phyloP scores from a whole-genome alignment of 2,888 invertebrate species.

The Apocheima hispidaria region DNA sequence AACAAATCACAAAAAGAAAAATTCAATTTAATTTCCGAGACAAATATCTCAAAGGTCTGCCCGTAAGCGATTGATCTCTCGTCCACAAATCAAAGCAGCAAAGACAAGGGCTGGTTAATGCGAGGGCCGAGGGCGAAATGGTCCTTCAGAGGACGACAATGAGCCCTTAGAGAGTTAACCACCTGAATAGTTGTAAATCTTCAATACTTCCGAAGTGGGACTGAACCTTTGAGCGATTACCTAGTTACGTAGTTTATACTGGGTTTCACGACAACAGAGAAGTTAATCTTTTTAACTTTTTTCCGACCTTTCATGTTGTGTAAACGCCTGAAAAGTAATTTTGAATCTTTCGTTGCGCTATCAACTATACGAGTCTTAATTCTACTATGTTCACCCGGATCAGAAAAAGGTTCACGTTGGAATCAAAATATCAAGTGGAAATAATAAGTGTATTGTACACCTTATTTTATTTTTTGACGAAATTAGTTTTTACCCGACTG shows the following conservation, averaged over 20 bases:
- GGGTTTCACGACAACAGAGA: no score
- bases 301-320: no score
- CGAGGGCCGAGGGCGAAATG: conserved; percentile 62
- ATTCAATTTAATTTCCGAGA: conserved; percentile 47
- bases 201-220: conserved; percentile 8
- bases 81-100: conserved; percentile 76
- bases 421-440: no score
- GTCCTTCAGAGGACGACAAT: conserved; percentile 41
- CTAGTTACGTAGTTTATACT: not conserved
- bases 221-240: conserved; percentile 5
- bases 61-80: conserved; percentile 72
- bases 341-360: no score
- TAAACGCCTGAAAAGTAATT: no score
- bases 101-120: conserved; percentile 76
- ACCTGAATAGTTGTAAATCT: conserved; percentile 47
- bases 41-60: conserved; percentile 46
- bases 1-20: conserved; percentile 42
- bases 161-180: conserved; percentile 44
- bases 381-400: no score
- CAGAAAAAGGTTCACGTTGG: no score
- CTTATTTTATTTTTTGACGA: no score
- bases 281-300: no score
- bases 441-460: no score
- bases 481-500: no score
- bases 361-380: no score